Conservation (phyloP, 1,140 invertebrate genomes). For the Nephotettix cincticeps region DNA sequence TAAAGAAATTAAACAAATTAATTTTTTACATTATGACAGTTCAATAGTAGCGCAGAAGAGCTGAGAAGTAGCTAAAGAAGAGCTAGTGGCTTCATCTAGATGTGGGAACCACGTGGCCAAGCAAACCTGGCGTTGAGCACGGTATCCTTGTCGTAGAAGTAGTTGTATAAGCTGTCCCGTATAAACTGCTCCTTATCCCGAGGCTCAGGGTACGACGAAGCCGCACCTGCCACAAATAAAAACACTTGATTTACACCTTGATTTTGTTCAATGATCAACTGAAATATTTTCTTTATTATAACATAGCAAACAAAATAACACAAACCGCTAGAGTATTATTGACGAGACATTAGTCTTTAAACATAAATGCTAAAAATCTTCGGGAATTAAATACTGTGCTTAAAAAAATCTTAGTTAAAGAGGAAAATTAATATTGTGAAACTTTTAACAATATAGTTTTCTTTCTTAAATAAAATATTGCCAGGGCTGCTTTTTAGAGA, state of each 20-base stretch:
- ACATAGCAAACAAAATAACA: background rate
- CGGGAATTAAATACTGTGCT: background rate
- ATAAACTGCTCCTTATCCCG: slow-evolving; percentile 72
- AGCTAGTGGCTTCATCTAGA: no score
- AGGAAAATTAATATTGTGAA: no score
- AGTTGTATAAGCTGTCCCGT: slow-evolving; percentile 77
- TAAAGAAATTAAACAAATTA: no score
- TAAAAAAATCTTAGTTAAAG: background rate
- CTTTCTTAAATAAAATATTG: no score
- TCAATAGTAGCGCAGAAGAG: no score
- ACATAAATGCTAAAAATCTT: background rate
- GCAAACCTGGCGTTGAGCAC: slow-evolving; percentile 55
- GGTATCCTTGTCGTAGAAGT: slow-evolving; percentile 54
- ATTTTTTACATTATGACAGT: no score
- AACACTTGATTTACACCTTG: background rate
- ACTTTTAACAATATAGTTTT: no score
- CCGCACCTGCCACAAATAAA: slow-evolving; percentile 56
- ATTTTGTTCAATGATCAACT: background rate
- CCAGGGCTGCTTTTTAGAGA: no score
- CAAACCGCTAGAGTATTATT: background rate
- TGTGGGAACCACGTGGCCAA: slow-evolving; percentile 55
- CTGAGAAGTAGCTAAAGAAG: no score
- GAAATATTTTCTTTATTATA: background rate
- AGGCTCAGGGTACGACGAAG: slow-evolving; percentile 75
- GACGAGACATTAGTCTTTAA: background rate